Evolutionary conservation across 2,888 invertebrate species (phyloP).

Genomic region (Esperia sulphurella): DNA sequence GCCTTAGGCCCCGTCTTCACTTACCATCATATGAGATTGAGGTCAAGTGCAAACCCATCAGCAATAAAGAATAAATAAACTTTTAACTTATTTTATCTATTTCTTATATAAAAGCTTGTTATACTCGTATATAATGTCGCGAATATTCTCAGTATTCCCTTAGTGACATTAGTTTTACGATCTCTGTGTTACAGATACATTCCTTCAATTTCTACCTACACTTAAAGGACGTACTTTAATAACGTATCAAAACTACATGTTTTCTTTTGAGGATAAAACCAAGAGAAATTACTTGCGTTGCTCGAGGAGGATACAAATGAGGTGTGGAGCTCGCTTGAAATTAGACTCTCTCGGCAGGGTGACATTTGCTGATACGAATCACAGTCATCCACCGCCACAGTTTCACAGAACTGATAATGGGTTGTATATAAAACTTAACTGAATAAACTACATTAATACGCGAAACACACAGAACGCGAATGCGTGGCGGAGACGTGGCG

Average conservation of each 20-base stretch:
- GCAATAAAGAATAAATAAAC: too few species aligned
- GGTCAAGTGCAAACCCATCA: too few species aligned
- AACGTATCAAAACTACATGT: slow-evolving; percentile 26
- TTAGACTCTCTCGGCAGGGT: slow-evolving; percentile 20
- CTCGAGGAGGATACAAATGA: not conserved
- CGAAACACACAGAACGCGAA: too few species aligned
- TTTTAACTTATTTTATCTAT: too few species aligned
- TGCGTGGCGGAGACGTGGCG: too few species aligned
- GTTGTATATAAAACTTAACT: slow-evolving; percentile 6
- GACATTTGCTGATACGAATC: slow-evolving; percentile 8
- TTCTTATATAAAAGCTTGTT: too few species aligned
- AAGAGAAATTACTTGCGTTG: slow-evolving; percentile 17
- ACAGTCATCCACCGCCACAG: slow-evolving; percentile 24
- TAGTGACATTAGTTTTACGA: too few species aligned
- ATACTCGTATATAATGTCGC: too few species aligned
- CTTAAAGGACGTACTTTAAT: slow-evolving; percentile 3
- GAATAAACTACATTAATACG: not conserved
- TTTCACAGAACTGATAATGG: slow-evolving; percentile 17
- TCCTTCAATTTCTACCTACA: not conserved
- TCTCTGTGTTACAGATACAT: too few species aligned
- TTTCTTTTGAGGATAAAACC: slow-evolving; percentile 24
- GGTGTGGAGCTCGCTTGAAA: slow-evolving; percentile 22
- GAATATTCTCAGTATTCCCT: too few species aligned
- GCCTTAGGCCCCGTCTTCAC: too few species aligned
- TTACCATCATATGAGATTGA: too few species aligned